These are phyloP conservation scores for Silvanus unidentatus DNA, from an alignment of 2,888 invertebrate species.

Conservation along the genomic window DNA sequence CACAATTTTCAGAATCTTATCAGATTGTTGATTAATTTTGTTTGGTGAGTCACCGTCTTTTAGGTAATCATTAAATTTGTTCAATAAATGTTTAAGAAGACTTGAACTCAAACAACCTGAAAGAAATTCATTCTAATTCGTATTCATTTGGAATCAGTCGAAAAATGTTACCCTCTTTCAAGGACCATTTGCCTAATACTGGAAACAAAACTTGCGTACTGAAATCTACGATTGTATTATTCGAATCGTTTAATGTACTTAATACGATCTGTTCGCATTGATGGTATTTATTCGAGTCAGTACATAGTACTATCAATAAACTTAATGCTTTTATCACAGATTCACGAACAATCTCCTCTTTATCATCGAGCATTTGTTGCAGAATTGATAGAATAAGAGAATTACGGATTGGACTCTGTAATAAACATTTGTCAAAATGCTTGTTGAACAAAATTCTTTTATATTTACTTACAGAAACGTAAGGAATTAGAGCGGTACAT, in stretches of 20 bases:
- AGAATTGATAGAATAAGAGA: constrained; percentile 66
- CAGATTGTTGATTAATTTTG: constrained; percentile 31
- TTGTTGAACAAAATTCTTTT: not conserved
- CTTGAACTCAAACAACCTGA: constrained; percentile 52
- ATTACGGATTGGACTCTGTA: constrained; percentile 55
- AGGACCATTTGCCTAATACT: constrained; percentile 59
- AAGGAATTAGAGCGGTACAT: constrained; percentile 60
- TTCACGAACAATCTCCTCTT: constrained; percentile 55
- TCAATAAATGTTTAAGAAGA: constrained; percentile 44
- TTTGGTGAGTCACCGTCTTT: constrained; percentile 36
- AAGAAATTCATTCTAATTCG: constrained; percentile 10
- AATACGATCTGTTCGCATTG: constrained; percentile 56
- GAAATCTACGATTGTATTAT: constrained; percentile 50
- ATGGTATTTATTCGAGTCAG: constrained; percentile 59
- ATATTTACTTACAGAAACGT: constrained; percentile 52
- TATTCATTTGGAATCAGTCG: no score
- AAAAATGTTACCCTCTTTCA: constrained; percentile 35
- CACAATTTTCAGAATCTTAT: constrained; percentile 36
- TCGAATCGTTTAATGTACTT: constrained; percentile 53
- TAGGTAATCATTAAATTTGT: constrained; percentile 37
- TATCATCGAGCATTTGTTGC: constrained; percentile 67
- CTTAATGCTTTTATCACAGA: constrained; percentile 59
- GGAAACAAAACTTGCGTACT: constrained; percentile 55
- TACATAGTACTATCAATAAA: constrained; percentile 56
- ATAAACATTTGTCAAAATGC: constrained; percentile 12